phyloP scores from a whole-genome alignment of 2,113 vertebrate species.

The Acinonyx jubatus region DNA sequence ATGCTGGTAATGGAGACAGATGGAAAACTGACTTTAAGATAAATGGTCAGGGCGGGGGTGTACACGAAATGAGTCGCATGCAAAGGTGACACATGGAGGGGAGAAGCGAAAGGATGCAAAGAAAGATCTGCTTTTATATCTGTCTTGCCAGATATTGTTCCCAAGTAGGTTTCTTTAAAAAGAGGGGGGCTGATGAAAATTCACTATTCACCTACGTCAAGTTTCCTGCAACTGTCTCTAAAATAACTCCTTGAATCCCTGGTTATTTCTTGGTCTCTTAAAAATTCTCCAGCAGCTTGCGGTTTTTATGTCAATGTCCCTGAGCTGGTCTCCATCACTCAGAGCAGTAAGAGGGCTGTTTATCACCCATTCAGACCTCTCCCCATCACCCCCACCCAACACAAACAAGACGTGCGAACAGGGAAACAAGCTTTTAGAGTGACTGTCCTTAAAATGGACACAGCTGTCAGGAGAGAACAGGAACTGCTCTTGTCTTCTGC shows the following conservation, averaged over 20 bases:
- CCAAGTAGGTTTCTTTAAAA: background rate
- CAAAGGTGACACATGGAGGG: background rate
- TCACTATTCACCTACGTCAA: background rate
- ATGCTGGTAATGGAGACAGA: background rate
- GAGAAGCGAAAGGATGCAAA: background rate
- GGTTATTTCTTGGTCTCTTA: conserved; percentile 39
- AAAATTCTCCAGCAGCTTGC: background rate
- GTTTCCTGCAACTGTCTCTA: conserved; percentile 40
- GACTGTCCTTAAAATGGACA: background rate
- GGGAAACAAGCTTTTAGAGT: background rate
- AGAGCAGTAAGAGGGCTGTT: background rate
- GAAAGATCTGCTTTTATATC: background rate
- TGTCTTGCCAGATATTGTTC: background rate
- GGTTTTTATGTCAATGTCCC: background rate
- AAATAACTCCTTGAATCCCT: background rate
- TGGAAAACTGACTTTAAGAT: background rate
- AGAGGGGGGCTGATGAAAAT: conserved; percentile 1
- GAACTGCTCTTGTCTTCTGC: background rate
- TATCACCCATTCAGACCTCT: background rate
- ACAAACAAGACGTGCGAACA: background rate
- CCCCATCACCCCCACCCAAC: background rate
- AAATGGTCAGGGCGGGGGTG: background rate
- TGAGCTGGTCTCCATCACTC: background rate
- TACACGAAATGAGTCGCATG: background rate
- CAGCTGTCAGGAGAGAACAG: background rate